phyloP scores from a whole-genome alignment of 2,888 invertebrate genomes.

The Eristalis tenax region DNA sequence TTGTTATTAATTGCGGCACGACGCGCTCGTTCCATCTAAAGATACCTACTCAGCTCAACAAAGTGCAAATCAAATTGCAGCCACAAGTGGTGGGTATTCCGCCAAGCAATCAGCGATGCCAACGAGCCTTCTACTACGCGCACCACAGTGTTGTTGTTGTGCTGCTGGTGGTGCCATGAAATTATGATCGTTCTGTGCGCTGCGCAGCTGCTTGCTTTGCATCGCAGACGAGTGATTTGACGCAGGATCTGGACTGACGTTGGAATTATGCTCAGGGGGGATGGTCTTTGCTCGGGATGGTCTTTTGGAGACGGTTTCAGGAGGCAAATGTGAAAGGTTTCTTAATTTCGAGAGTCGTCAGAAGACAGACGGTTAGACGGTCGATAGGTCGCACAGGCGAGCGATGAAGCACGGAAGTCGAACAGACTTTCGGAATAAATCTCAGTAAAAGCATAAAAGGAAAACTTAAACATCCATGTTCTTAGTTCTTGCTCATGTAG shows the following conservation, averaged over 20 bases:
- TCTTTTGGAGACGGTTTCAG: no score
- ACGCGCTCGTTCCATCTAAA: slow-evolving; percentile 34
- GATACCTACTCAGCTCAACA: slow-evolving; percentile 60
- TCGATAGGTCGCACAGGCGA: no score
- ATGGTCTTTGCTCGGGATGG: no score
- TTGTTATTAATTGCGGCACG: slow-evolving; percentile 59
- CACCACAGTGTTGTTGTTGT: neutral
- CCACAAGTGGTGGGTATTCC: slow-evolving; percentile 55
- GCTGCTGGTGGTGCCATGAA: slow-evolving; percentile 49
- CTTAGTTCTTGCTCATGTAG: no score
- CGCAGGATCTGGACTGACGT: neutral
- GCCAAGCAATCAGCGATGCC: slow-evolving; percentile 55
- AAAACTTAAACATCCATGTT: no score
- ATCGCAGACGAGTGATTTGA: slow-evolving; percentile 1
- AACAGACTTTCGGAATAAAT: no score
- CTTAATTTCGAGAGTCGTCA: no score
- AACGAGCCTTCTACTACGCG: slow-evolving; percentile 14
- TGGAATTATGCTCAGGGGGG: slow-evolving; percentile 2
- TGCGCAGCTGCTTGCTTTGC: slow-evolving; percentile 45
- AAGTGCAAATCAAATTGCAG: slow-evolving; percentile 68
- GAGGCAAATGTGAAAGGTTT: no score
- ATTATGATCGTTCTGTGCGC: slow-evolving; percentile 42
- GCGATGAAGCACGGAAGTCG: no score
- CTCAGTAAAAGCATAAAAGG: no score
- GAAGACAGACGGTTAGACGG: no score